Evolutionary conservation across 2,888 invertebrate species (phyloP).

Genomic region (Tetropium fuscum): DNA sequence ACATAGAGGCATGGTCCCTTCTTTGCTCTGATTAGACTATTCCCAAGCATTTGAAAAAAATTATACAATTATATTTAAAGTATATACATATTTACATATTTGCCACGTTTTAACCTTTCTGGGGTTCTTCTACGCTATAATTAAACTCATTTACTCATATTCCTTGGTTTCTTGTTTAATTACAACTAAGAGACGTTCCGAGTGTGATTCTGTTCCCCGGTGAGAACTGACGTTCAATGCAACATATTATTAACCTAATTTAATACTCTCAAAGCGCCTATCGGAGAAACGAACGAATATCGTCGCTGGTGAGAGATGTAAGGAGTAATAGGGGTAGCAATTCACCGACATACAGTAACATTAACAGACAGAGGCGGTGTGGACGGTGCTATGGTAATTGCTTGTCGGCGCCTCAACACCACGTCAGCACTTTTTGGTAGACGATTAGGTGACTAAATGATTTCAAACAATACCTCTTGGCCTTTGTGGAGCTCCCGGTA

Average conservation of each 20-base stretch:
- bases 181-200: too few relatives aligned
- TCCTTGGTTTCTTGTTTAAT: too few relatives aligned
- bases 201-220: too few relatives aligned
- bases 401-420: conserved; percentile 63
- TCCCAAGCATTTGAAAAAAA: too few relatives aligned
- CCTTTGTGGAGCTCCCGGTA: conserved; percentile 17
- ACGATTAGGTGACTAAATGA: conserved; percentile 66
- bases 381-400: conserved; percentile 59
- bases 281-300: conserved; percentile 7
- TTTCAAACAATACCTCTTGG: conserved; percentile 56
- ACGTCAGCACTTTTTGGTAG: conserved; percentile 64
- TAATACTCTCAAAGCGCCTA: conserved; percentile 1
- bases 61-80: too few relatives aligned
- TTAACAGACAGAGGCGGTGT: conserved; percentile 49
- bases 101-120: too few relatives aligned
- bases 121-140: too few relatives aligned
- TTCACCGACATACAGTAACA: conserved; percentile 43
- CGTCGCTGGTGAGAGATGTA: conserved; percentile 20
- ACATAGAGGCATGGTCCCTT: too few relatives aligned
- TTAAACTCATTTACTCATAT: too few relatives aligned
- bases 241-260: conserved; percentile 2
- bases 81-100: too few relatives aligned
- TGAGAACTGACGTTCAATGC: too few relatives aligned
- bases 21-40: too few relatives aligned
- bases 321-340: conserved; percentile 47